These are phyloP conservation scores for Nasonovia ribisnigri DNA, from an alignment of 2,888 invertebrate genomes.

Conservation along the genomic window DNA sequence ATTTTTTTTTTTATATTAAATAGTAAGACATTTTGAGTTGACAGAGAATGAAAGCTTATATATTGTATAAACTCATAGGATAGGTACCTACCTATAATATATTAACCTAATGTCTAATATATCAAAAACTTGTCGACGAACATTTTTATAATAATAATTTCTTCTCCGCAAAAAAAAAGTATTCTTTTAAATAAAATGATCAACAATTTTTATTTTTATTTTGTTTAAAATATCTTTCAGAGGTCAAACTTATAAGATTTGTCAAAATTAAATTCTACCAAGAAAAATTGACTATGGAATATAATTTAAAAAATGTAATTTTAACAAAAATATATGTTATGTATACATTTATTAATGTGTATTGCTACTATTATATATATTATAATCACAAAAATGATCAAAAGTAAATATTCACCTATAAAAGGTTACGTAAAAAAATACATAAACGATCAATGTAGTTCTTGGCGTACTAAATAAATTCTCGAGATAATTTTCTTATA, in stretches of 20 bases:
- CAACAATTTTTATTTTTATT: not conserved
- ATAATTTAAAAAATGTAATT: not conserved
- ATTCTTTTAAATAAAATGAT: not conserved
- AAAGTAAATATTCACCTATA: not conserved
- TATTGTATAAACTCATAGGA: not conserved
- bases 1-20: not conserved
- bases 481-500: not conserved
- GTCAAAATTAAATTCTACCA: not conserved
- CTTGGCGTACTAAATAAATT: not conserved
- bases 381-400: not conserved
- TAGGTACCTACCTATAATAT: not conserved
- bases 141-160: not conserved
- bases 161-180: not conserved
- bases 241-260: not conserved
- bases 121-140: slow-evolving; percentile 14
- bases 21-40: not conserved
- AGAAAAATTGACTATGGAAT: not conserved
- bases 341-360: not conserved
- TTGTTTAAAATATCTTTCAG: not conserved
- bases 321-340: not conserved
- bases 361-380: not conserved
- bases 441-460: not conserved
- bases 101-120: not conserved
- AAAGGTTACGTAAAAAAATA: not conserved
- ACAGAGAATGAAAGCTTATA: not conserved